phyloP scores from a whole-genome alignment of 1,140 invertebrate genomes.

The Hesperophylax magnus region DNA sequence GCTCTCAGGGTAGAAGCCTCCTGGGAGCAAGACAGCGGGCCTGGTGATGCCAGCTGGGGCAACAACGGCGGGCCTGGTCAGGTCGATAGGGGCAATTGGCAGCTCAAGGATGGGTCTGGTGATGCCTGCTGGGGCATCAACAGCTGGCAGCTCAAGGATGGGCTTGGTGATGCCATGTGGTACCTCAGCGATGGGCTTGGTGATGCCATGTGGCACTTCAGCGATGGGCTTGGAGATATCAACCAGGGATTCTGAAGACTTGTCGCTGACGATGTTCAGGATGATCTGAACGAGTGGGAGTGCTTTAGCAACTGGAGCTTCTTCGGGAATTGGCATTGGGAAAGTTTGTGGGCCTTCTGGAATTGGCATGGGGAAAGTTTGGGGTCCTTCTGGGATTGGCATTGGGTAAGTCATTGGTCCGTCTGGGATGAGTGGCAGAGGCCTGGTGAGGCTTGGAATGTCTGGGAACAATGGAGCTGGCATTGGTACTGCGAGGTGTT shows the following conservation, averaged over 20 bases:
- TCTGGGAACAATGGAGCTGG: not conserved
- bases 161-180: not conserved
- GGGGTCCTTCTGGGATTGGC: not conserved
- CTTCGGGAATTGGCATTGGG: not conserved
- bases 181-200: not conserved
- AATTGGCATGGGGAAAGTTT: not conserved
- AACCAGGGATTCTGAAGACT: slow-evolving; percentile 4
- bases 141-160: not conserved
- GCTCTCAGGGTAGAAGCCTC: not conserved
- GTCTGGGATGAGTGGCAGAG: slow-evolving; percentile 10
- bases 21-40: not conserved
- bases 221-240: not conserved
- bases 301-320: not conserved
- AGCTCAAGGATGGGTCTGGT: too few species aligned
- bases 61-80: not conserved
- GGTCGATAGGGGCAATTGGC: not conserved
- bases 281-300: slow-evolving; percentile 16
- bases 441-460: not conserved
- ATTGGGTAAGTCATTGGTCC: not conserved
- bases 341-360: not conserved
- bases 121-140: not conserved
- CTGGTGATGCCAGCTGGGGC: not conserved
- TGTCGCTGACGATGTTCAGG: slow-evolving; percentile 10
- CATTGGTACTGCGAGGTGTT: not conserved
- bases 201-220: not conserved